Conservation (phyloP, 2,888 invertebrate species). For the Deilephila porcellus region DNA sequence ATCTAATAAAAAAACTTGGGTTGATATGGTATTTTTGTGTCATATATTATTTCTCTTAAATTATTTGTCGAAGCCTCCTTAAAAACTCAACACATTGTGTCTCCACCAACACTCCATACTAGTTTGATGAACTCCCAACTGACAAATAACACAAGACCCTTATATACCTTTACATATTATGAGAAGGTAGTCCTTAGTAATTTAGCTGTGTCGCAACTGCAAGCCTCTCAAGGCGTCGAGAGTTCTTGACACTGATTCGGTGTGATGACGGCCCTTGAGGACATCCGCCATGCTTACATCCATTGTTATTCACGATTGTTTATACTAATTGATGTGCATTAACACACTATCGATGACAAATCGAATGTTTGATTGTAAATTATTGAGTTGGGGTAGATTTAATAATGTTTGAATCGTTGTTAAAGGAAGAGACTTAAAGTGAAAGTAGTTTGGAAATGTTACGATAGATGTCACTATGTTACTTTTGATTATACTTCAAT, state of each 20-base stretch:
- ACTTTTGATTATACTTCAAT: too few relatives aligned
- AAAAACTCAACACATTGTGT: too few relatives aligned
- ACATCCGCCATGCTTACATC: conserved; percentile 68
- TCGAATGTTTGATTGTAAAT: not conserved
- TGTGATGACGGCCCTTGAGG: conserved; percentile 66
- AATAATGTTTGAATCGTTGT: too few relatives aligned
- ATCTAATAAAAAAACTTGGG: too few relatives aligned
- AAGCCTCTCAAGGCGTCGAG: conserved; percentile 33
- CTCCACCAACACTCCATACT: not conserved
- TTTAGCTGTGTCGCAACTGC: conserved; percentile 13
- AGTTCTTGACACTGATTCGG: conserved; percentile 71
- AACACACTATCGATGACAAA: conserved; percentile 23
- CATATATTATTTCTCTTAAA: too few relatives aligned
- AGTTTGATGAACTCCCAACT: conserved; percentile 13
- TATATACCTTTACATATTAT: not conserved
- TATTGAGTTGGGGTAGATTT: too few relatives aligned
- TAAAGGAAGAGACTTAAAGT: too few relatives aligned
- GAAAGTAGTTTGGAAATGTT: too few relatives aligned
- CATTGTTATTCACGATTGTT: conserved; percentile 49
- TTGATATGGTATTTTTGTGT: too few relatives aligned
- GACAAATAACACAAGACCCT: conserved; percentile 19
- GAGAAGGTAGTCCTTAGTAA: not conserved
- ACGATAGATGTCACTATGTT: too few relatives aligned
- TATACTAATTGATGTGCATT: conserved; percentile 47
- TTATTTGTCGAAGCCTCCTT: too few relatives aligned